These are phyloP conservation scores for Campoplex nolae DNA, from an alignment of 2,888 invertebrate genomes.

Conservation along the genomic window DNA sequence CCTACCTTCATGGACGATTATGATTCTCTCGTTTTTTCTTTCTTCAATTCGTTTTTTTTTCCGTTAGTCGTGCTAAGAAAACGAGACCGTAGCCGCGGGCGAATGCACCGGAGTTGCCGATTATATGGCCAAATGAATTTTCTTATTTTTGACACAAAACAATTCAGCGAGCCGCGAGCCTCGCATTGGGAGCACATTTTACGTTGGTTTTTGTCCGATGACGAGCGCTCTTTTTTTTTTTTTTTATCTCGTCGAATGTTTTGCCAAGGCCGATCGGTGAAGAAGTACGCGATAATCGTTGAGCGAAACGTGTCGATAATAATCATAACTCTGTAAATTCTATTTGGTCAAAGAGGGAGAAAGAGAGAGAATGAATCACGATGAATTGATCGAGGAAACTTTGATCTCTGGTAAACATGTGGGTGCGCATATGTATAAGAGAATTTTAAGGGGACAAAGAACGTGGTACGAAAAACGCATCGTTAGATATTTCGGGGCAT, in stretches of 20 bases:
- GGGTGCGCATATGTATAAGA: background rate
- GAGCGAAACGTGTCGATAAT: background rate
- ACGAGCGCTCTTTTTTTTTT: no score
- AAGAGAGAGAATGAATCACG: background rate
- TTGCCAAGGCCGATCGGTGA: background rate
- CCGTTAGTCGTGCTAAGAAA: constrained; percentile 9
- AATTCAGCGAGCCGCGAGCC: background rate
- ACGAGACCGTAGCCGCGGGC: constrained; percentile 27
- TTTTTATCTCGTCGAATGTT: no score
- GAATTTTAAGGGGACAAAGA: background rate
- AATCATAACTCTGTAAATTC: background rate
- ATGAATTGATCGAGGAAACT: background rate
- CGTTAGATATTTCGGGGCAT: background rate
- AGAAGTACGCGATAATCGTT: no score
- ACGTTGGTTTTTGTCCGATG: background rate
- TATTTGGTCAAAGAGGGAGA: background rate
- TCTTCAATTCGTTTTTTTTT: background rate
- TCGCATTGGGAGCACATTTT: background rate
- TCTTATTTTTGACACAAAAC: background rate
- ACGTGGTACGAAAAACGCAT: background rate
- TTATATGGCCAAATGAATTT: background rate
- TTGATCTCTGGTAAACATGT: background rate
- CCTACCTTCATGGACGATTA: constrained; percentile 80
- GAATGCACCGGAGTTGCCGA: constrained; percentile 9
- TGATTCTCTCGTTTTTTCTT: constrained; percentile 65